Evolutionary conservation across 2,797 vertebrate species (phyloP).

Genomic region (Acestrorhynchus altus): DNA sequence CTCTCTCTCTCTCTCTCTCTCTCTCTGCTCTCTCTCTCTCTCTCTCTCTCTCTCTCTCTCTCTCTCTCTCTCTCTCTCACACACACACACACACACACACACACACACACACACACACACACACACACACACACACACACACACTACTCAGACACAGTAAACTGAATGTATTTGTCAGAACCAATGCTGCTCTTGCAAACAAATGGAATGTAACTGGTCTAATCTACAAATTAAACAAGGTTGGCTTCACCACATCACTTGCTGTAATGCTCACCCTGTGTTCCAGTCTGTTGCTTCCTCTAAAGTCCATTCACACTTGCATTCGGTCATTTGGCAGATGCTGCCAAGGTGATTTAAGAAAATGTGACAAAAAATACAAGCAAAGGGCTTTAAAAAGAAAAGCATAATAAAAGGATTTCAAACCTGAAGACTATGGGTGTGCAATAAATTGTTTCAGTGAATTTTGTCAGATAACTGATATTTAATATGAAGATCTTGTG

Average conservation of each 20-base stretch:
- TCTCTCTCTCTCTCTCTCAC: too few relatives aligned
- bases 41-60: too few relatives aligned
- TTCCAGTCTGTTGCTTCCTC: not conserved
- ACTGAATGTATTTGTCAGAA: not conserved
- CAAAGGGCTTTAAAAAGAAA: not conserved
- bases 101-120: too few relatives aligned
- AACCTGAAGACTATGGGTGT: not conserved
- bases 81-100: too few relatives aligned
- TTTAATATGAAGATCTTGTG: too few relatives aligned
- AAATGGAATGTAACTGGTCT: not conserved
- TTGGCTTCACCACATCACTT: not conserved
- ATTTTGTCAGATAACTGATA: too few relatives aligned
- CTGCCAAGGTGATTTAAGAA: not conserved
- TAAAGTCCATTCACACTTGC: not conserved
- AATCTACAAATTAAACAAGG: slow-evolving; percentile 29
- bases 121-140: too few relatives aligned
- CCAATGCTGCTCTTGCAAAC: slow-evolving; percentile 12
- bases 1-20: too few relatives aligned
- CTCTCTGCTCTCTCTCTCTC: too few relatives aligned
- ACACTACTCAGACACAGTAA: not conserved
- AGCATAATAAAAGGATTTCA: not conserved
- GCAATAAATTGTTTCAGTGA: too few relatives aligned
- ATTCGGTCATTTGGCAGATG: not conserved
- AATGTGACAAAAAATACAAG: not conserved
- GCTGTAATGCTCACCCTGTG: not conserved